phyloP scores from a whole-genome alignment of 2,113 vertebrate species.

The Crypturellus undulatus region DNA sequence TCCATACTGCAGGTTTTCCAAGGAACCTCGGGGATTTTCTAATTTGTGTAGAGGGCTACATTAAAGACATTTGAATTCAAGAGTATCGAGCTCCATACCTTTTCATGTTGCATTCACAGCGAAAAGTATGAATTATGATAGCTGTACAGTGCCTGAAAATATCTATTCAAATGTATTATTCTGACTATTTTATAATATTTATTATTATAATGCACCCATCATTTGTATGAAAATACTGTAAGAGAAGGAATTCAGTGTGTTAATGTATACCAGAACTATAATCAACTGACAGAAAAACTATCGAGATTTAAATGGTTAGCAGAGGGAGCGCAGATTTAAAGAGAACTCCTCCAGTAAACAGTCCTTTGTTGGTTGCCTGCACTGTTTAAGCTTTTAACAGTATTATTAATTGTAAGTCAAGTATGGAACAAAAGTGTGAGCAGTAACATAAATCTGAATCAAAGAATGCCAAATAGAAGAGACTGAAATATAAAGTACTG shows the following conservation, averaged over 20 bases:
- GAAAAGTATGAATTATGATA: not conserved
- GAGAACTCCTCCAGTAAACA: not conserved
- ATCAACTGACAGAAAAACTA: not conserved
- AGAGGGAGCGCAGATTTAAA: not conserved
- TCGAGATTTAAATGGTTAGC: not conserved
- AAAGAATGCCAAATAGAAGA: not conserved
- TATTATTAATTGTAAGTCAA: not conserved
- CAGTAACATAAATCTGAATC: not conserved
- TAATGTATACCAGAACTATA: not conserved
- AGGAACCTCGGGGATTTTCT: not conserved
- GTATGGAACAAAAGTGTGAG: not conserved
- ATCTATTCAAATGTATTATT: not conserved
- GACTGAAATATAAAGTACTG: not conserved
- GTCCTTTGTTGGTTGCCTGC: not conserved
- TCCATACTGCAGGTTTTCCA: not conserved
- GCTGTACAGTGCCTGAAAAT: not conserved
- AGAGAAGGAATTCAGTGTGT: not conserved
- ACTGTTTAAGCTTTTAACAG: constrained; percentile 7
- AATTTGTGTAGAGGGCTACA: not conserved
- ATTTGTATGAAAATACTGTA: not conserved
- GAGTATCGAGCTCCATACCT: not conserved
- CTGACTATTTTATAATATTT: not conserved
- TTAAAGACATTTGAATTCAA: not conserved
- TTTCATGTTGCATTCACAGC: not conserved
- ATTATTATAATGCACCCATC: not conserved